Percentiles rank a stretch among this genome's conserved stretches.
phyloP scores from a whole-genome alignment of 2,888 invertebrate species.

The Scaptomyza caliginosa region DNA sequence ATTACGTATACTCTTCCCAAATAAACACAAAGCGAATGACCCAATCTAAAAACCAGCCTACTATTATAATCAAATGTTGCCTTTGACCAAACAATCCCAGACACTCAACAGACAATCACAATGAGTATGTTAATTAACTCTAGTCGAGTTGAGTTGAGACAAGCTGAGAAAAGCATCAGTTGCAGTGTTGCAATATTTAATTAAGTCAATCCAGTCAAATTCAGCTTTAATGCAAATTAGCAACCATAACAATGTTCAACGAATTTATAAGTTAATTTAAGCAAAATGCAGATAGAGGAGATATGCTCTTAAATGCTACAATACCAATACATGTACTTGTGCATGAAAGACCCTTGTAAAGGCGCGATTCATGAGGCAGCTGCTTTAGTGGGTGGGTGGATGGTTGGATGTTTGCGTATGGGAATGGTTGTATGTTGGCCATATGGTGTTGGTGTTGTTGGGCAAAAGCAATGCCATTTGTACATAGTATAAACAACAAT shows the following conservation, averaged over 20 bases:
- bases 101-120: constrained; percentile 30
- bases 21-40: constrained; percentile 21
- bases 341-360: constrained; percentile 12
- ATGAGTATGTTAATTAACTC: constrained; percentile 62
- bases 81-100: constrained; percentile 12
- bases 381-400: constrained; percentile 9
- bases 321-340: background rate
- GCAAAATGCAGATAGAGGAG: constrained; percentile 23
- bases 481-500: constrained; percentile 78
- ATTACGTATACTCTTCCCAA: constrained; percentile 2
- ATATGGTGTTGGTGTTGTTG: constrained; percentile 23
- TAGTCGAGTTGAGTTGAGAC: constrained; percentile 18
- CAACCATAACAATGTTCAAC: constrained; percentile 34
- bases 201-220: constrained; percentile 27
- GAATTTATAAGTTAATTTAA: constrained; percentile 60
- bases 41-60: constrained; percentile 34
- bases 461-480: constrained; percentile 51
- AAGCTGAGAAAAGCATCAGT: constrained; percentile 30
- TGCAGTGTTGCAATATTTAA: constrained; percentile 61
- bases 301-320: constrained; percentile 1
- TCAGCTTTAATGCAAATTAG: constrained; percentile 54
- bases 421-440: constrained; percentile 2
- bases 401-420: constrained; percentile 1
- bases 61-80: constrained; percentile 33
- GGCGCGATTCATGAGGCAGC: constrained; percentile 44